phyloP scores from a whole-genome alignment of 2,113 vertebrate genomes.

The Ameiurus melas region DNA sequence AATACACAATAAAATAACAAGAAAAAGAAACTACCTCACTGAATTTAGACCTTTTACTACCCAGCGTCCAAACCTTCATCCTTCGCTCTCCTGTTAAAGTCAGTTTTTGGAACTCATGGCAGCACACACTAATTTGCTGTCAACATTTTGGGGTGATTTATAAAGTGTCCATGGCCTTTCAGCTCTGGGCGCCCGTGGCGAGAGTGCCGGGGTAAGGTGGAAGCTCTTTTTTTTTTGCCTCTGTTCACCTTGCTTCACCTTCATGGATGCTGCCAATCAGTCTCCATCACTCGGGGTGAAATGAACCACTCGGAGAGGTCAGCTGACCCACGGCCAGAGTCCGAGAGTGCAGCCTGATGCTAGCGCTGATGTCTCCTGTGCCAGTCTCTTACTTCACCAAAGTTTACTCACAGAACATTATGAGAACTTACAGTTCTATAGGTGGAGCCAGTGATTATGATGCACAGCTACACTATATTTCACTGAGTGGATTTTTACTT shows the following conservation, averaged over 20 bases:
- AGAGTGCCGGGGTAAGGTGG: slow-evolving; percentile 67
- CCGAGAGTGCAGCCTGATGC: slow-evolving; percentile 40
- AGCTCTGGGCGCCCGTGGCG: slow-evolving; percentile 63
- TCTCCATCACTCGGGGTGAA: slow-evolving; percentile 55
- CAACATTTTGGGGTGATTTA: slow-evolving; percentile 55
- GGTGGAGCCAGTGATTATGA: neutral
- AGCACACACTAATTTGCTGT: slow-evolving; percentile 53
- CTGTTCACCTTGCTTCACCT: slow-evolving; percentile 75
- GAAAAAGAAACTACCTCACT: neutral
- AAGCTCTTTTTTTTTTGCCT: slow-evolving; percentile 60
- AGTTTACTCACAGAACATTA: slow-evolving; percentile 32
- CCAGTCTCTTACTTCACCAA: slow-evolving; percentile 13
- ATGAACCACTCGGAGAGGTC: slow-evolving; percentile 51
- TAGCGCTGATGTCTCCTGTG: slow-evolving; percentile 31
- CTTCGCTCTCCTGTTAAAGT: slow-evolving; percentile 38
- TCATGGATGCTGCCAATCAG: slow-evolving; percentile 61
- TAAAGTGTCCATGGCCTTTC: slow-evolving; percentile 66
- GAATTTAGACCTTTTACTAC: neutral
- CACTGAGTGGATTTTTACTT: neutral
- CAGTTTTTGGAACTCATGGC: slow-evolving; percentile 41
- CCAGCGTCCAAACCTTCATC: slow-evolving; percentile 19
- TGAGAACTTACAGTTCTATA: neutral
- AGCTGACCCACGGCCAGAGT: slow-evolving; percentile 51
- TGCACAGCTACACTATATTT: neutral
- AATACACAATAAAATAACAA: slow-evolving; percentile 19